Evolutionary conservation across 2,888 invertebrate species (phyloP).

Genomic region (Lathronympha strigana): DNA sequence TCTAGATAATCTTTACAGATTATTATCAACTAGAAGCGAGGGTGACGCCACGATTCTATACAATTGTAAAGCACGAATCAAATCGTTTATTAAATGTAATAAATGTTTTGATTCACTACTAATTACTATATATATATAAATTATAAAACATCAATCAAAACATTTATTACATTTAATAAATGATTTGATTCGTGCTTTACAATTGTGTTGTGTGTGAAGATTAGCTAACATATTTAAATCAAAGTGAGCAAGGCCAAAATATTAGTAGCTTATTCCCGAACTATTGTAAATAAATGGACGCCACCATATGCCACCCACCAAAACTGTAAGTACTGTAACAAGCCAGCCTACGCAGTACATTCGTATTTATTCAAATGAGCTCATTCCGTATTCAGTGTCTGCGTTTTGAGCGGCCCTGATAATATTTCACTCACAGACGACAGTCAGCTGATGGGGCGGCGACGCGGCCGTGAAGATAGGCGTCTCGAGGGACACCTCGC

Average conservation of each 20-base stretch:
- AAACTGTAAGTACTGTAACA: too few species aligned
- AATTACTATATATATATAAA: too few species aligned
- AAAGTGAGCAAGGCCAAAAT: neutral
- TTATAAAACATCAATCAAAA: too few species aligned
- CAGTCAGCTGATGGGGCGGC: conserved; percentile 89
- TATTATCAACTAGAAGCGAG: too few species aligned
- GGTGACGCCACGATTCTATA: too few species aligned
- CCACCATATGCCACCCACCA: conserved; percentile 1
- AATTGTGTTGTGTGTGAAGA: too few species aligned
- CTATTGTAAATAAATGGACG: conserved; percentile 20
- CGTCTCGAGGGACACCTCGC: conserved; percentile 92
- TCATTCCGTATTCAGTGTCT: conserved; percentile 54
- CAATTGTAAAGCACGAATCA: too few species aligned
- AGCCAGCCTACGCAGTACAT: conserved; percentile 21
- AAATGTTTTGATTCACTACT: neutral
- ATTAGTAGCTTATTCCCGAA: neutral
- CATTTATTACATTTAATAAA: too few species aligned
- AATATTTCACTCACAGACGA: conserved; percentile 88
- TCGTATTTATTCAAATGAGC: conserved; percentile 58
- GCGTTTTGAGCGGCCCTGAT: conserved; percentile 38
- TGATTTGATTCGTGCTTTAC: too few species aligned
- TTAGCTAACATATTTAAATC: neutral
- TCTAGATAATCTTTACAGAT: too few species aligned
- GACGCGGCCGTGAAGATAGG: conserved; percentile 93
- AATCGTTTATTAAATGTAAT: too few species aligned